Conservation (phyloP, 2,113 vertebrate species). For the Hymenochirus boettgeri region DNA sequence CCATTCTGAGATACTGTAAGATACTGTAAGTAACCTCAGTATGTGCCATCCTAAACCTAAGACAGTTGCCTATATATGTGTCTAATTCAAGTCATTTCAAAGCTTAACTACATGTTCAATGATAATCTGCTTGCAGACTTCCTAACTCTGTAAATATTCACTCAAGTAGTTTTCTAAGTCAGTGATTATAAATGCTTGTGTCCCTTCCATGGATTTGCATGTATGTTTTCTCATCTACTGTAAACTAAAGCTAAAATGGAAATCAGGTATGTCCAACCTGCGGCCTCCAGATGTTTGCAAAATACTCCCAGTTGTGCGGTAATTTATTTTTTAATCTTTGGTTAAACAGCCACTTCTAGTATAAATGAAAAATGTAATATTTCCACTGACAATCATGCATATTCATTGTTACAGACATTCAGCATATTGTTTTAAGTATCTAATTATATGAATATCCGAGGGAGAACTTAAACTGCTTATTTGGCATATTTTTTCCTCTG, state of each 20-base stretch:
- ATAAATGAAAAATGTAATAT: conserved; percentile 27
- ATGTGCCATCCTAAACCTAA: too few species aligned
- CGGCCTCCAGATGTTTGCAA: too few species aligned
- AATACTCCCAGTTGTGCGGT: too few species aligned
- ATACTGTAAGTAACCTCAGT: too few species aligned
- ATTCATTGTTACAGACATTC: conserved; percentile 15
- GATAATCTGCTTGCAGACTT: background rate
- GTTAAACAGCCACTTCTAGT: conserved; percentile 23
- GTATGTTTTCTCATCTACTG: too few species aligned
- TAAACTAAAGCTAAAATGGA: too few species aligned
- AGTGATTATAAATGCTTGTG: background rate
- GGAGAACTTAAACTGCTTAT: conserved; percentile 15
- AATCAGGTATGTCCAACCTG: too few species aligned
- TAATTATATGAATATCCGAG: conserved; percentile 26
- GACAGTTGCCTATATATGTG: too few species aligned
- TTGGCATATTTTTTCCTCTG: conserved; percentile 22
- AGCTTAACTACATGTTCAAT: background rate
- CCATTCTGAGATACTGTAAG: too few species aligned
- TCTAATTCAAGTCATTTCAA: background rate
- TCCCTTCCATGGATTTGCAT: conserved; percentile 3
- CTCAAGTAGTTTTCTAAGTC: background rate
- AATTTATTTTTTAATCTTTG: conserved; percentile 4
- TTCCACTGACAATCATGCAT: conserved; percentile 1
- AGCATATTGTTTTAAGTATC: conserved; percentile 11
- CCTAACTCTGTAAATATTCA: background rate